These are phyloP conservation scores for Chelon labrosus DNA, from an alignment of 2,797 vertebrate species.

Conservation along the genomic window DNA sequence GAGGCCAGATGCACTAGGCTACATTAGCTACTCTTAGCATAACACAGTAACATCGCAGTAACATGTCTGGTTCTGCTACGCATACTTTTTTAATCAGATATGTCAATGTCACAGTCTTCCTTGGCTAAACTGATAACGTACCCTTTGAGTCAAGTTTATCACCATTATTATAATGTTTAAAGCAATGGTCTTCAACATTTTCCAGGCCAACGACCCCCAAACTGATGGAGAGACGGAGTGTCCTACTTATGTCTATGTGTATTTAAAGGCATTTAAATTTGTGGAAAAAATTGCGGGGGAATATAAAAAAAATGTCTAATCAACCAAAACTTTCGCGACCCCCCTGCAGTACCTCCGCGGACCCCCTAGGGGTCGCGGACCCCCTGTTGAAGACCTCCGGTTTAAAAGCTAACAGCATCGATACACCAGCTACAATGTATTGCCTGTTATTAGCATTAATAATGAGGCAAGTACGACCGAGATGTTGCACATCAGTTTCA, in stretches of 20 bases:
- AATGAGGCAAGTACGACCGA: constrained; percentile 11
- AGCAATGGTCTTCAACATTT: no score
- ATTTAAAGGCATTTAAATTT: background rate
- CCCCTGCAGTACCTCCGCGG: no score
- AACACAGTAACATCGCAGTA: background rate
- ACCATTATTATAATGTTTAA: no score
- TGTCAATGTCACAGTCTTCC: background rate
- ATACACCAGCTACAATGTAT: background rate
- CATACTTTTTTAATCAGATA: background rate
- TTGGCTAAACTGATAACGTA: background rate
- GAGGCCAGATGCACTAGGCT: background rate
- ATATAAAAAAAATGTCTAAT: background rate
- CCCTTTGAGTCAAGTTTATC: background rate
- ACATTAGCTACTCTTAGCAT: background rate
- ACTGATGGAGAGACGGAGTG: no score
- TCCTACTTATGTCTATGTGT: background rate
- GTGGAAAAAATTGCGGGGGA: background rate
- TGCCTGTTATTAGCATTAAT: constrained; percentile 12
- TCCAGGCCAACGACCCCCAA: no score
- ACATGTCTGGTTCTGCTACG: background rate
- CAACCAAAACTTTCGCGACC: no score
- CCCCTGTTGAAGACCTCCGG: no score
- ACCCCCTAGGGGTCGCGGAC: no score
- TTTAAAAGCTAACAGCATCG: background rate
- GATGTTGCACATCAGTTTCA: constrained; percentile 3